phyloP scores from a whole-genome alignment of 2,113 vertebrate species.

The pig (Sus scrofa) region DNA sequence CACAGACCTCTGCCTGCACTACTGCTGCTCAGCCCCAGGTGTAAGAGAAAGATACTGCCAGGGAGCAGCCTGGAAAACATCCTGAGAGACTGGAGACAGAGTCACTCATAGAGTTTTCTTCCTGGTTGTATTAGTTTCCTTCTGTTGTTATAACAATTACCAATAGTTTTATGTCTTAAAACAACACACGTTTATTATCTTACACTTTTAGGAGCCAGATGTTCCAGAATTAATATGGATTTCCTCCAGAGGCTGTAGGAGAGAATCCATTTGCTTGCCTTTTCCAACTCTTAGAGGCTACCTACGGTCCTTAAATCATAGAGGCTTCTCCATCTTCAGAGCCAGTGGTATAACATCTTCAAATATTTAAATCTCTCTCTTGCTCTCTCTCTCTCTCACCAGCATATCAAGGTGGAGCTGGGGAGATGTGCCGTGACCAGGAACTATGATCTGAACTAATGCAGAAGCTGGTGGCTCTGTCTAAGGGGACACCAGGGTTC shows the following conservation, averaged over 20 bases:
- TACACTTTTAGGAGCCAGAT: neutral
- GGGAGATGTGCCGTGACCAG: neutral
- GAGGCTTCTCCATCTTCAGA: neutral
- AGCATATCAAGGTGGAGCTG: neutral
- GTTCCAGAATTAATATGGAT: neutral
- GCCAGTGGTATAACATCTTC: neutral
- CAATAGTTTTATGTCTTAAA: neutral
- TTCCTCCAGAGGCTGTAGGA: neutral
- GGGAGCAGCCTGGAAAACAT: neutral
- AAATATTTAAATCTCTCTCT: neutral
- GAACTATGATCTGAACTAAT: neutral
- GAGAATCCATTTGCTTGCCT: neutral
- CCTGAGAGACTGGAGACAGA: neutral
- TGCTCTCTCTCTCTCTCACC: neutral
- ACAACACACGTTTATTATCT: neutral
- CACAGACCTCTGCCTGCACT: neutral
- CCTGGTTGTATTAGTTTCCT: neutral
- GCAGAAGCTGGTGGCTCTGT: neutral
- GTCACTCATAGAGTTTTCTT: neutral
- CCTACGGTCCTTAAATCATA: neutral
- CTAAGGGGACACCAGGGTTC: neutral
- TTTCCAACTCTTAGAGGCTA: neutral
- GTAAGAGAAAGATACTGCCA: neutral
- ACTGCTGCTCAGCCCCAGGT: neutral
- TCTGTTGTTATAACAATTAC: neutral